Base-by-base conservation (phyloP, 2,888 invertebrate species). In the Halocaridina rubra region DNA sequence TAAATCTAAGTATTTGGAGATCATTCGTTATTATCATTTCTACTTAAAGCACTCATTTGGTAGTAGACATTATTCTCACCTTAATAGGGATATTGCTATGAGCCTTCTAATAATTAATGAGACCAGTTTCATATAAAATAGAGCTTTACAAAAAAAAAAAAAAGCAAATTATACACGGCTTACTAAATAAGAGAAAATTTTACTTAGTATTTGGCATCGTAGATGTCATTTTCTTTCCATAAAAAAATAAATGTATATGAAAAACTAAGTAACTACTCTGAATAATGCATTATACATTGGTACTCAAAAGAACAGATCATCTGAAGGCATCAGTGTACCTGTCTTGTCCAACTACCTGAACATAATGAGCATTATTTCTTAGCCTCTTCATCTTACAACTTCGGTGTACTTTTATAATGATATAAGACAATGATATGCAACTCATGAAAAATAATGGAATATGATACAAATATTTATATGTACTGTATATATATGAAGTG, bases 1-100 rank as follows among this genome's bases (percentile, higher is more conserved):
- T 84, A 84, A 84, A 72, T 82, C 81, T 82, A 82, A 84, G 77
- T 78, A 84, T 72, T 84, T 78, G 78, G 82, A 84, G 82, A 84
- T 84, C 82, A 84, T 78, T 77, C 71, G 72, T 84, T 84, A 78
- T n/a, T n/a, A n/a, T 77, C 77, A 78, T 77, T 78, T 78, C 77
- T 84, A 84, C 39, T 84, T 84, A 84, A 84, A 84, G 82, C 82
- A 84, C 82, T 74, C 78, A 77, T 59, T 71, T 84, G 82, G 82
- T 78, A 84, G 82, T 80, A 72, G 80, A 80, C 80, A 59, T 61
- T 29, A 80, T 80, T n/a, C 72, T 80, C 72, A 27, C 61, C 30
- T 29, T 16, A 53, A 53, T 53, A 53, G 16, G 53, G 53, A 53
- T 53, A 53, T 53, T 53, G 19, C 53, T 53, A n/a, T n/a, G n/a